phyloP scores from a whole-genome alignment of 2,888 invertebrate species.

The Hofmannophila pseudospretella region DNA sequence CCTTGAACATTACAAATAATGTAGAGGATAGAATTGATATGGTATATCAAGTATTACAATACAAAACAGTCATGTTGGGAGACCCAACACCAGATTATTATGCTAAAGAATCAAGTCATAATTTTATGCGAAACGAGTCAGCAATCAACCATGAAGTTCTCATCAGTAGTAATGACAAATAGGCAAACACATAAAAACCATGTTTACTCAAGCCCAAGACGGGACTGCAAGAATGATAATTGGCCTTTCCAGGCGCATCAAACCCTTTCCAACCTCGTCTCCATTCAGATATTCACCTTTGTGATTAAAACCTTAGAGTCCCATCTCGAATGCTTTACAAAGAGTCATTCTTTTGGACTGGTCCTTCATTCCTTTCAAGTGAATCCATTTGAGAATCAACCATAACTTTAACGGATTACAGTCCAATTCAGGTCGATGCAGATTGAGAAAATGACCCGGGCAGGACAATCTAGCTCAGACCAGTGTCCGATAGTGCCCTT shows the following conservation, averaged over 20 bases:
- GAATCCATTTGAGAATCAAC: conserved; percentile 21
- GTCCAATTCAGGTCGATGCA: conserved; percentile 23
- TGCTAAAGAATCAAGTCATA: no score
- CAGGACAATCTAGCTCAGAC: conserved; percentile 48
- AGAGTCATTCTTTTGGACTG: conserved; percentile 16
- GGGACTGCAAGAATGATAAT: conserved; percentile 45
- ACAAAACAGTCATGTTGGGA: no score
- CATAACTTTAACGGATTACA: conserved; percentile 23
- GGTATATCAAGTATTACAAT: no score
- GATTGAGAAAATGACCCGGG: conserved; percentile 26
- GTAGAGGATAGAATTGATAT: no score
- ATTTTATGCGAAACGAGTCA: conserved; percentile 1
- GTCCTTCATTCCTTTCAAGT: conserved; percentile 17
- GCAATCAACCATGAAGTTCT: conserved; percentile 7
- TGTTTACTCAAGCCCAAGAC: conserved; percentile 16
- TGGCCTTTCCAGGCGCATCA: conserved; percentile 39
- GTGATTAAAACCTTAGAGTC: conserved; percentile 10
- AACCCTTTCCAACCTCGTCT: conserved; percentile 22
- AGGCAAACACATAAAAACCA: conserved; percentile 13
- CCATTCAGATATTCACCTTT: conserved; percentile 24
- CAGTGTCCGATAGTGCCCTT: conserved; percentile 42
- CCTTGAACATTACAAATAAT: no score
- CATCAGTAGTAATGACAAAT: conserved; percentile 11
- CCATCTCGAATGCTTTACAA: conserved; percentile 3
- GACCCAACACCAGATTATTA: no score